A percentile compares a stretch with the other conserved stretches of the same genome.
Evolutionary conservation across 2,113 vertebrate species (phyloP).

Genomic region (Hepsetus odoe): DNA sequence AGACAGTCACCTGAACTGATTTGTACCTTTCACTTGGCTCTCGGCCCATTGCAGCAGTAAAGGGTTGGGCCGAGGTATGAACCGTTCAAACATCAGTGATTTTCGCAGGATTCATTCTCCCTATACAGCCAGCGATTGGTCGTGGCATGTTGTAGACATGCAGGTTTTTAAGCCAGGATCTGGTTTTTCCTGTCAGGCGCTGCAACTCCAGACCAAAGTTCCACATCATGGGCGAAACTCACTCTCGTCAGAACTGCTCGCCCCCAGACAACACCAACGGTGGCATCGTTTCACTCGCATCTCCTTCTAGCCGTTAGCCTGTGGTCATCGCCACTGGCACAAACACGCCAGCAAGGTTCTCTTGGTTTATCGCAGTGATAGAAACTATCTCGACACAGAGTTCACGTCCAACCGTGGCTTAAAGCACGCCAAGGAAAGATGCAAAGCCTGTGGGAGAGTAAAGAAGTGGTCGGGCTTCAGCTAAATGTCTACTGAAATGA

Average conservation of each 20-base stretch:
- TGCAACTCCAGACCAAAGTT: conserved; percentile 51
- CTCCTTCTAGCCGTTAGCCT: neutral
- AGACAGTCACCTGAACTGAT: neutral
- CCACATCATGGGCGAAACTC: conserved; percentile 47
- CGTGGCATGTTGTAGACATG: conserved; percentile 58
- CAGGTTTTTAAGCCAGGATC: conserved; percentile 58
- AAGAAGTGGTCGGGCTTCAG: neutral
- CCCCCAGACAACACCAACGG: neutral
- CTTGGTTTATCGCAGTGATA: neutral
- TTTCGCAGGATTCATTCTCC: conserved; percentile 53
- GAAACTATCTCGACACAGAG: neutral
- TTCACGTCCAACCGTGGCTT: neutral
- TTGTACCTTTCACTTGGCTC: neutral
- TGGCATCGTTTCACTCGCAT: no score
- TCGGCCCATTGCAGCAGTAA: neutral
- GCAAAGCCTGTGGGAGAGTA: neutral
- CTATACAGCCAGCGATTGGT: conserved; percentile 48
- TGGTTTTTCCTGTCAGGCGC: conserved; percentile 76
- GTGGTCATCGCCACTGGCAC: neutral
- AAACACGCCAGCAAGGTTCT: neutral
- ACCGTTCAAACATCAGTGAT: conserved; percentile 13
- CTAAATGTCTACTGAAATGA: neutral
- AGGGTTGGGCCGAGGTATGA: conserved; percentile 6
- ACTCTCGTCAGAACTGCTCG: conserved; percentile 40
- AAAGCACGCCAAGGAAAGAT: neutral